phyloP scores from a whole-genome alignment of 1,140 invertebrate genomes.

The Hestina assimilis region DNA sequence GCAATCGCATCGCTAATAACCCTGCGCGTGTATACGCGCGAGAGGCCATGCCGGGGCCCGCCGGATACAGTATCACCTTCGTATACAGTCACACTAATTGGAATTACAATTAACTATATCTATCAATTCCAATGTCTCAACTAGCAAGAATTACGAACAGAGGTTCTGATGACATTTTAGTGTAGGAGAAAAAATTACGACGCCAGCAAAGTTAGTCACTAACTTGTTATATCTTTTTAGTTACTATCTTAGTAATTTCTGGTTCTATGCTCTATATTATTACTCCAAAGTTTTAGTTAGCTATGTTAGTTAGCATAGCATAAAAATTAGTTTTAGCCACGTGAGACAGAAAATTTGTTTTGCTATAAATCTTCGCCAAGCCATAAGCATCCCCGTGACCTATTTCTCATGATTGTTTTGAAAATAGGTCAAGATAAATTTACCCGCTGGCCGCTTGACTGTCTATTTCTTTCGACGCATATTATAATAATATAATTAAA shows the following conservation, averaged over 20 bases:
- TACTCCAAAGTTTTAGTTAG: too few relatives aligned
- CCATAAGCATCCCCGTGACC: constrained; percentile 36
- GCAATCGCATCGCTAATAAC: constrained; percentile 44
- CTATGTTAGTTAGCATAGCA: neutral
- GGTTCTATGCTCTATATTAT: too few relatives aligned
- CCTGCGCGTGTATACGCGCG: constrained; percentile 28
- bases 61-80: constrained; percentile 15
- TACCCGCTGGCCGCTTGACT: constrained; percentile 46
- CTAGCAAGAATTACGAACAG: too few relatives aligned
- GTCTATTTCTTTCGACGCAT: constrained; percentile 52
- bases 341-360: neutral
- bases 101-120: neutral
- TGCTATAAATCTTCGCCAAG: neutral
- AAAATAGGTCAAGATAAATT: constrained; percentile 62
- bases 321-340: neutral
- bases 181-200: too few relatives aligned
- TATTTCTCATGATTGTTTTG: constrained; percentile 54
- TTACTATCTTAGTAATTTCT: too few relatives aligned
- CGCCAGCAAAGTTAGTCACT: too few relatives aligned
- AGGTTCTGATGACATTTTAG: too few relatives aligned
- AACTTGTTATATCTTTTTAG: too few relatives aligned
- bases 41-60: constrained; percentile 43
- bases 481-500: constrained; percentile 65
- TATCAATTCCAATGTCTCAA: neutral
- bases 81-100: neutral